phyloP scores from a whole-genome alignment of 1,140 invertebrate genomes.

The Delia radicum region DNA sequence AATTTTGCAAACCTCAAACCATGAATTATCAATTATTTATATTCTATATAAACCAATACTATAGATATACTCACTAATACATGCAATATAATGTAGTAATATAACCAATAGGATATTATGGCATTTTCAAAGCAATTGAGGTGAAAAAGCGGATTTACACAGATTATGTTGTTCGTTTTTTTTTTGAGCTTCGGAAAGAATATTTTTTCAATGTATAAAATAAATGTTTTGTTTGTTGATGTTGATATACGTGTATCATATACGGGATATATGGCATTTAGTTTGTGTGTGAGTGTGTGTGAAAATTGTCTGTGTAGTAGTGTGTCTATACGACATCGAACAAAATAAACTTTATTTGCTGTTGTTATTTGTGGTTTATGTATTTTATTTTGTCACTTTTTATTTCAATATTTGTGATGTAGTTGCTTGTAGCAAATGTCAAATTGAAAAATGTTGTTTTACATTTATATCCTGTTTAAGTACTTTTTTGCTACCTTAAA shows the following conservation, averaged over 20 bases:
- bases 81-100: neutral
- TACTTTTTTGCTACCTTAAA: neutral
- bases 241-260: neutral
- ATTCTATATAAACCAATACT: neutral
- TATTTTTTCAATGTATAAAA: neutral
- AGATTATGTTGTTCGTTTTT: conserved; percentile 22
- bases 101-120: conserved; percentile 19
- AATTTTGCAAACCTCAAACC: neutral
- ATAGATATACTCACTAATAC: neutral
- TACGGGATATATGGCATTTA: neutral
- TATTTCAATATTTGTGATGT: neutral
- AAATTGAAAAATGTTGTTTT: conserved; percentile 21
- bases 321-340: no score
- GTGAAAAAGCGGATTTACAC: conserved; percentile 23
- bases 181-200: neutral
- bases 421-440: conserved; percentile 8
- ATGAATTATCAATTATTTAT: neutral
- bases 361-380: neutral
- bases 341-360: neutral
- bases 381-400: neutral
- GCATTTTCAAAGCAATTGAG: conserved; percentile 24
- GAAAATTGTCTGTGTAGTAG: neutral
- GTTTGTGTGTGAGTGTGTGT: neutral
- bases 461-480: neutral
- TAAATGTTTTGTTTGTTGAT: neutral